These are phyloP conservation scores for Tetragonula clypearis DNA, from an alignment of 1,140 invertebrate genomes.

Conservation along the genomic window DNA sequence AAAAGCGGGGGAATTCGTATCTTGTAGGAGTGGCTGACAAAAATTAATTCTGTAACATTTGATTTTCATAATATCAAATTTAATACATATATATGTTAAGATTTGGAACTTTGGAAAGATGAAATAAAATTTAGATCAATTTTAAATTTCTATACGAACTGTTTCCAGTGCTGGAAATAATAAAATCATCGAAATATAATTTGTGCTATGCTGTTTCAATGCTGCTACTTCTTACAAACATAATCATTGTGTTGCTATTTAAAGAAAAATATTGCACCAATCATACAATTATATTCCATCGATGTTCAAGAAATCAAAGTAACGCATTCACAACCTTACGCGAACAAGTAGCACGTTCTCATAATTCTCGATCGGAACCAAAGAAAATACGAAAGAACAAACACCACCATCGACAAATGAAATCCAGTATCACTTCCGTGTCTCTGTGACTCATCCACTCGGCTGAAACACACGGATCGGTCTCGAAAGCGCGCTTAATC, in stretches of 20 bases:
- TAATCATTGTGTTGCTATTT: neutral
- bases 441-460: neutral
- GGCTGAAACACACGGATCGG: neutral
- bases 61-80: neutral
- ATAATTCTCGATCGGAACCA: neutral
- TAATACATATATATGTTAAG: neutral
- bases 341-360: too few relatives aligned
- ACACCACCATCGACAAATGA: neutral
- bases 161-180: neutral
- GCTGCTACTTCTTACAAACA: neutral
- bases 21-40: neutral
- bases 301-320: neutral
- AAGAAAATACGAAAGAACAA: neutral
- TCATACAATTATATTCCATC: neutral
- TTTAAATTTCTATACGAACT: too few relatives aligned
- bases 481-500: conserved; percentile 1
- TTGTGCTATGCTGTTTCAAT: neutral
- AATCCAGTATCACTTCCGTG: neutral
- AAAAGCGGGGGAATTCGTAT: neutral
- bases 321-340: neutral
- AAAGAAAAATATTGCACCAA: neutral
- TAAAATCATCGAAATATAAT: neutral
- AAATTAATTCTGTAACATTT: too few relatives aligned
- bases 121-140: too few relatives aligned
- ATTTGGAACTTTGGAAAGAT: too few relatives aligned